Evolutionary conservation across 2,113 vertebrate species (phyloP), one percentile per base, ranked within the genome.

Genomic region (Trogon melanurus): DNA sequence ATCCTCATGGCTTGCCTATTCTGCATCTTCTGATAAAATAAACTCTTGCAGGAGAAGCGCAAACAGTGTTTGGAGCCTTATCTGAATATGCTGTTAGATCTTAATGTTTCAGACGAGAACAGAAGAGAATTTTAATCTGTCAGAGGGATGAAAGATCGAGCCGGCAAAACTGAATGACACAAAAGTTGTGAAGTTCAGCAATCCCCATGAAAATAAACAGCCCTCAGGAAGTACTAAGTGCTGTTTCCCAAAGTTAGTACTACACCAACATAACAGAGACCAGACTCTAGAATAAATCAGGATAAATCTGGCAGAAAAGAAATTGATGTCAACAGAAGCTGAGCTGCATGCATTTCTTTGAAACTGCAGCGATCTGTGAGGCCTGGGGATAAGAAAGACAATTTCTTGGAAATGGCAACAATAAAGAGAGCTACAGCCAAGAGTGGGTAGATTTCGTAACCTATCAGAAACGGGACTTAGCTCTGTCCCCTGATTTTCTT

Each of bases 401-500:
- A 7, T 80, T 91, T 64, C 45, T 81, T 96, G 76, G 53, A 86
- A 75, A 61, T 57, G 50, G n/a, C 30, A 75, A 74, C 36, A 70
- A 47, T 22, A 85, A 91, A 75, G 58, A 70, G 36, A 62, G 50
- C 58, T 80, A 70, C 50, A 89, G 83, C 45, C 78, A 89, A 81
- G 70, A 67, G 65, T 1, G 30, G 48, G 19, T 70, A n/a, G 44
- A 67, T 91, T 64, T 75, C 30, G 54, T 90, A 91, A 81, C 19
- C 57, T 80, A 11, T 56, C 64, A 93, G 82, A 90, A 93, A 65
- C 0, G 1, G 19, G 53, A 21, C 53, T 67, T 48, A 67, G 30
- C 72, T 90, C 75, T 17, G 27, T 50, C 19, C 70, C 38, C 47
- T 61, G n/a, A 54, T 92, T 91, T 95, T 67, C 75, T 86, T 78